A percentile compares a stretch with the other conserved stretches of the same genome.
These are phyloP conservation scores for Alectoris magna DNA, from an alignment of 2,797 vertebrate species.

Conservation along the genomic window DNA sequence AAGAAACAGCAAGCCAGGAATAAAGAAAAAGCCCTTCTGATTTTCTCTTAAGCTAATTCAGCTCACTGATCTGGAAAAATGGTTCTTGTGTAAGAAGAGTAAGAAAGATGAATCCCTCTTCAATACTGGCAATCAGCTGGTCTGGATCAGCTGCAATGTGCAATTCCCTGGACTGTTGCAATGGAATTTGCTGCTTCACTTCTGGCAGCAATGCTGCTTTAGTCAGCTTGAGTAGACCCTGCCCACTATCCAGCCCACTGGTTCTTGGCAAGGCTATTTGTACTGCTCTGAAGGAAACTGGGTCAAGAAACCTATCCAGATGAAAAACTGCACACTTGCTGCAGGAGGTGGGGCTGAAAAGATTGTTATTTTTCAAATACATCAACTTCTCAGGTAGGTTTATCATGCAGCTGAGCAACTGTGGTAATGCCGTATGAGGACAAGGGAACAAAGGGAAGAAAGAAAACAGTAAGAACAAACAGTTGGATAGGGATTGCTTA, in stretches of 20 bases:
- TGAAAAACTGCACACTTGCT: background rate
- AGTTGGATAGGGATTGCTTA: background rate
- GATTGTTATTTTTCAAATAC: slow-evolving; percentile 16
- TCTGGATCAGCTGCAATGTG: background rate
- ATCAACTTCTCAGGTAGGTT: slow-evolving; percentile 1
- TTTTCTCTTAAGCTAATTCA: background rate
- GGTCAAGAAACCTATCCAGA: slow-evolving; percentile 63
- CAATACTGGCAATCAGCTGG: background rate
- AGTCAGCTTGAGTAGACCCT: slow-evolving; percentile 27
- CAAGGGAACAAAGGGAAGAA: background rate
- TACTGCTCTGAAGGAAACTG: slow-evolving; percentile 52
- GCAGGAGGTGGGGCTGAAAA: background rate
- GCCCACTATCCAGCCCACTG: slow-evolving; percentile 39
- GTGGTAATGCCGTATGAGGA: background rate
- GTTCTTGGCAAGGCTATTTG: slow-evolving; percentile 36
- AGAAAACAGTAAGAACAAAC: background rate
- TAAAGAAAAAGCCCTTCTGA: background rate
- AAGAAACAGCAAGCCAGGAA: background rate
- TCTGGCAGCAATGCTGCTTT: slow-evolving; percentile 16
- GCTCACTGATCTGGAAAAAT: background rate
- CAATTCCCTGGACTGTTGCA: background rate
- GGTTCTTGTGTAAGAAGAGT: background rate
- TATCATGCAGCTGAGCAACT: background rate
- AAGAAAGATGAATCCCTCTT: background rate
- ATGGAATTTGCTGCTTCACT: background rate